phyloP scores from a whole-genome alignment of 2,888 invertebrate species.

The Chaitophorus viminalis region DNA sequence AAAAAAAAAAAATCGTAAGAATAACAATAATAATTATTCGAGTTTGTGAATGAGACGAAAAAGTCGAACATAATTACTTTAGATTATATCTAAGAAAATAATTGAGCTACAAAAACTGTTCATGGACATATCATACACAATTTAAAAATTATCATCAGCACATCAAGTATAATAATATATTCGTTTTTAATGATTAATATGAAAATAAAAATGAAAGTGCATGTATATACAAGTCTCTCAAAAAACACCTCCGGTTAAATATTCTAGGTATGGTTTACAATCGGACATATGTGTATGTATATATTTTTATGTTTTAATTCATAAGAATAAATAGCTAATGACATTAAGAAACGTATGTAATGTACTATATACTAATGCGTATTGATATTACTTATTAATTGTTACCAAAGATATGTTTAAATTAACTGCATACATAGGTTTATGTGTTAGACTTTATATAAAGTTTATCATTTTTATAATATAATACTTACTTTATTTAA shows the following conservation, averaged over 20 bases:
- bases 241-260: constrained; percentile 11
- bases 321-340: background rate
- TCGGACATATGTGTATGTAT: background rate
- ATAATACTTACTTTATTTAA: too few species aligned
- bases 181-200: constrained; percentile 34
- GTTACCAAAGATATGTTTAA: too few species aligned
- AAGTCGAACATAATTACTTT: background rate
- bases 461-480: too few species aligned
- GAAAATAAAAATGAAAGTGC: constrained; percentile 38
- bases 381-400: too few species aligned
- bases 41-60: background rate
- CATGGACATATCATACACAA: background rate
- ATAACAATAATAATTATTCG: background rate
- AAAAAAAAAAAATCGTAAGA: too few species aligned
- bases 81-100: background rate
- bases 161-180: background rate
- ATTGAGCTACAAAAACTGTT: background rate
- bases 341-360: background rate
- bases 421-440: too few species aligned
- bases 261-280: background rate
- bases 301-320: background rate
- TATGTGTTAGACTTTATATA: too few species aligned
- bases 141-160: constrained; percentile 9
- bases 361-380: too few species aligned
- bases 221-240: background rate